Evolutionary conservation across 2,797 vertebrate species (phyloP).

Genomic region (Enteromius anoplus): DNA sequence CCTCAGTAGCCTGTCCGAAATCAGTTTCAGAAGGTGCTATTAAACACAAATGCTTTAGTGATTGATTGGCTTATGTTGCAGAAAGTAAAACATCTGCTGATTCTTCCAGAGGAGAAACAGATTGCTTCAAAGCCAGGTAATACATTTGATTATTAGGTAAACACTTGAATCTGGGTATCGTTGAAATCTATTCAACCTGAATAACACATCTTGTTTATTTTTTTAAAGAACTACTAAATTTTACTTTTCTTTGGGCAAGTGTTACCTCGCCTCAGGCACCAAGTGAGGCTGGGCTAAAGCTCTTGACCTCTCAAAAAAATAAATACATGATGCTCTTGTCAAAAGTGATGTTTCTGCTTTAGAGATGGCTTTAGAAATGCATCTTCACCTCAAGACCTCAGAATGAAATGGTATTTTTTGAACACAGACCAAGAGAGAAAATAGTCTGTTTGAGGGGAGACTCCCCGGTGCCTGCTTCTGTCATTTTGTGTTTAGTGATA

Average conservation of each 20-base stretch:
- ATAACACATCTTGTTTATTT: neutral
- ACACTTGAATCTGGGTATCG: neutral
- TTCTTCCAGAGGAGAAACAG: neutral
- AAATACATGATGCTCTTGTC: neutral
- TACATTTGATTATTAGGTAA: neutral
- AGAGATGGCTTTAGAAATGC: conserved; percentile 1
- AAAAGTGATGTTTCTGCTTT: neutral
- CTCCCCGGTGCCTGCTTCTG: neutral
- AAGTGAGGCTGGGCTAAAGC: neutral
- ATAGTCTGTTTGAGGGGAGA: neutral
- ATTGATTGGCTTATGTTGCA: too few relatives aligned
- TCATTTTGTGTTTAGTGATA: neutral
- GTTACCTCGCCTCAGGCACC: neutral
- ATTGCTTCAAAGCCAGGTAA: neutral
- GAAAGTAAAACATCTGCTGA: neutral
- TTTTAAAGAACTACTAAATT: neutral
- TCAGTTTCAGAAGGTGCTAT: neutral
- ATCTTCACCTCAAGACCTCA: conserved; percentile 15
- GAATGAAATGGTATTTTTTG: neutral
- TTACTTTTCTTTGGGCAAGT: too few relatives aligned
- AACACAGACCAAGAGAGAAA: neutral
- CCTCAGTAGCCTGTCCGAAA: neutral
- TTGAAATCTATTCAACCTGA: neutral
- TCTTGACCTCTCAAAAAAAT: neutral
- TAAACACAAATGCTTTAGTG: neutral